phyloP scores from a whole-genome alignment of 2,113 vertebrate genomes.

The Acanthisitta chloris region DNA sequence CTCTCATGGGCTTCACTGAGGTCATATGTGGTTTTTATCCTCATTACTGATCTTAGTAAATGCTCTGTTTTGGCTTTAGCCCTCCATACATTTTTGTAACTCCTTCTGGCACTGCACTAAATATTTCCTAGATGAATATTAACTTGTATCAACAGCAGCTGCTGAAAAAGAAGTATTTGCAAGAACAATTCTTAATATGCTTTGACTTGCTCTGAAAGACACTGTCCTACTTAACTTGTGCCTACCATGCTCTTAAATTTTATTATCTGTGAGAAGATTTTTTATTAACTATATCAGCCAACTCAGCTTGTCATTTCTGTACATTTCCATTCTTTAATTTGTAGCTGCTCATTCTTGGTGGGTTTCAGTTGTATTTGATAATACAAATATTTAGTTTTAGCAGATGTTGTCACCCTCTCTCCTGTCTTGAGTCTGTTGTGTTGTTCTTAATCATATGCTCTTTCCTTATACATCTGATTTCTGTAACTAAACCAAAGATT shows the following conservation, averaged over 20 bases:
- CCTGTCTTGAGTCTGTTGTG: neutral
- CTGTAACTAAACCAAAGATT: neutral
- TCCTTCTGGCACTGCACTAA: too few species aligned
- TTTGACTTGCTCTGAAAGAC: neutral
- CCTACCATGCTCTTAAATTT: neutral
- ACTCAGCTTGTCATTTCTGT: neutral
- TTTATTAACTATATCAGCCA: neutral
- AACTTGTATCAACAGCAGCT: neutral
- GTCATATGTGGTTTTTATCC: accelerated
- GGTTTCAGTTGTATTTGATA: neutral
- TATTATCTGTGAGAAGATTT: neutral
- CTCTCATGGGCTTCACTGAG: accelerated
- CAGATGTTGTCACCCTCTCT: neutral
- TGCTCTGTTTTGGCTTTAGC: neutral
- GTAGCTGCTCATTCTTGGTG: neutral
- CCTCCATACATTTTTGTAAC: neutral
- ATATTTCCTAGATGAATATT: neutral
- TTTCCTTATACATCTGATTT: neutral
- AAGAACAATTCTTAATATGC: too few species aligned
- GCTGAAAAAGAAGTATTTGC: neutral
- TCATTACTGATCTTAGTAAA: neutral
- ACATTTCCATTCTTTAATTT: neutral
- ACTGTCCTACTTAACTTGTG: neutral
- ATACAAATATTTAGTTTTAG: neutral
- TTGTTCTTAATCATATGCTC: neutral